Evolutionary conservation across 2,888 invertebrate genomes (phyloP).

Genomic region (Rhopalosiphum nymphaeae): DNA sequence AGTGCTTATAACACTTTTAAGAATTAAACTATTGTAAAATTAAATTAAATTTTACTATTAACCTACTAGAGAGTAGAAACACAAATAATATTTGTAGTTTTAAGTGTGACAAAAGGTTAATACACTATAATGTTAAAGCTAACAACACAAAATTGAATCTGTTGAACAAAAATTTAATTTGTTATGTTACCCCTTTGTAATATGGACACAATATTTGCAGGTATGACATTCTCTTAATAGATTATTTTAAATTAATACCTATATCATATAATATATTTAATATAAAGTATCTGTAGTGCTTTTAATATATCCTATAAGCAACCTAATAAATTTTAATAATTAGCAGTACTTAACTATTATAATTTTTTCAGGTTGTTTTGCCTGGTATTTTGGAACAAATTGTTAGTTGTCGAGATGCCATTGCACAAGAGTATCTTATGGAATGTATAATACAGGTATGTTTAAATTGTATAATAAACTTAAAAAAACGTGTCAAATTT

Average conservation of each 20-base stretch:
- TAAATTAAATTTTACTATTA: no score
- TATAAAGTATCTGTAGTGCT: not conserved
- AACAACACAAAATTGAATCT: no score
- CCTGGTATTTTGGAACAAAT: slow-evolving; percentile 98
- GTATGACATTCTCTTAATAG: not conserved
- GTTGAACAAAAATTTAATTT: no score
- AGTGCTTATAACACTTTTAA: no score
- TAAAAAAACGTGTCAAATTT: not conserved
- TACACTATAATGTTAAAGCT: no score
- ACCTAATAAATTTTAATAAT: not conserved
- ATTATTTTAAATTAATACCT: not conserved
- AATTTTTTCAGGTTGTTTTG: slow-evolving; percentile 78
- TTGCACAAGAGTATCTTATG: slow-evolving; percentile 99
- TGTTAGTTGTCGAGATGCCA: slow-evolving; percentile 97
- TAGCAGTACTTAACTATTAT: not conserved
- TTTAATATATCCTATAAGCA: not conserved
- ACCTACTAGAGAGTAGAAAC: no score
- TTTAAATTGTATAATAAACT: not conserved
- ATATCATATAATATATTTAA: not conserved
- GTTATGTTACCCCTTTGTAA: no score
- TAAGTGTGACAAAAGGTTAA: no score
- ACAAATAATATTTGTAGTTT: no score
- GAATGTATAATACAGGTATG: slow-evolving; percentile 97
- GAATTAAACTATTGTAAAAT: no score
- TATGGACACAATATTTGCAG: not conserved